phyloP scores from a whole-genome alignment of 2,113 vertebrate species.

The Stegostoma tigrinum region DNA sequence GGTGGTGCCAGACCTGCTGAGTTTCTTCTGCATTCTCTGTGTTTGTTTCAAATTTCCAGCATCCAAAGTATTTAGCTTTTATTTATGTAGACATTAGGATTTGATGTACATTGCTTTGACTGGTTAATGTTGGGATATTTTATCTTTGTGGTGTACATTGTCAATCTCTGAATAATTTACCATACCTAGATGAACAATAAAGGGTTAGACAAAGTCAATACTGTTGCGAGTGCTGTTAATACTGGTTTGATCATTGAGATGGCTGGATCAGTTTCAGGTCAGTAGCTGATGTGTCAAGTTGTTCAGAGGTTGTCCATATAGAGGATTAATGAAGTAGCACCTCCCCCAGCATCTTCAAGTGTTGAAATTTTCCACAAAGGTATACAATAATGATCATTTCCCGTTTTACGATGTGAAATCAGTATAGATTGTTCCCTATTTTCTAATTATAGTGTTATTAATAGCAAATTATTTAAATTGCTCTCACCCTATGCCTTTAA shows the following conservation, averaged over 20 bases:
- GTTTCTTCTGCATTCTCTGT: too few relatives aligned
- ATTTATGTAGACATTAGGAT: neutral
- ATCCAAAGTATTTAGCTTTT: too few relatives aligned
- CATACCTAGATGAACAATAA: neutral
- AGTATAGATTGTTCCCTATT: neutral
- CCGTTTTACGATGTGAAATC: neutral
- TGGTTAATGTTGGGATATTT: neutral
- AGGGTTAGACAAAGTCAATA: neutral
- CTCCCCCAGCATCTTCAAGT: neutral
- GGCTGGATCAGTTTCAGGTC: neutral
- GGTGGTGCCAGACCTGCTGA: too few relatives aligned
- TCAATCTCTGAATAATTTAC: neutral
- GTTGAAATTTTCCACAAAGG: neutral
- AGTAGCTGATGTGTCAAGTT: neutral
- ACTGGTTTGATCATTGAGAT: neutral
- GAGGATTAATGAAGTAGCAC: neutral
- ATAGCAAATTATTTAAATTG: constrained; percentile 18
- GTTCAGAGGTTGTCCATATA: neutral
- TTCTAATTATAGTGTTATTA: neutral
- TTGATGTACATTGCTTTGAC: neutral
- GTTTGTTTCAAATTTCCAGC: too few relatives aligned
- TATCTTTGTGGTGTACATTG: neutral
- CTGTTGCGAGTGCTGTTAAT: neutral
- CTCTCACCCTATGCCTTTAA: neutral
- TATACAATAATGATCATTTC: neutral